These are phyloP conservation scores for Alloscopus bannaensis DNA, from an alignment of 2,888 invertebrate species.

Conservation along the genomic window DNA sequence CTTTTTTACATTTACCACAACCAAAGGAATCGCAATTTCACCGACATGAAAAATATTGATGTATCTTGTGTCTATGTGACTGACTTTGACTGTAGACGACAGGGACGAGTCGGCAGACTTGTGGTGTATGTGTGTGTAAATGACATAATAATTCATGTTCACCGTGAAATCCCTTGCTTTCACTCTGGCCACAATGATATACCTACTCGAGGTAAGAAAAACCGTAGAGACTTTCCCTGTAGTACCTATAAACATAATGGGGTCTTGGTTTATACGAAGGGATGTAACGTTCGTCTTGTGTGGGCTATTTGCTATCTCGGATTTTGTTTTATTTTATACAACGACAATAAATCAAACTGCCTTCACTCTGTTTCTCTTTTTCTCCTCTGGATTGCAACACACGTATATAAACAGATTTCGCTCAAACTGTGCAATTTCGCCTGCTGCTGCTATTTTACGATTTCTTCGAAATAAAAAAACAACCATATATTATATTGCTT, in stretches of 20 bases:
- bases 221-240: not conserved
- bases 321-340: conserved; percentile 2
- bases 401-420: not conserved
- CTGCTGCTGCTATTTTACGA: conserved; percentile 12
- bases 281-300: not conserved
- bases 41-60: not conserved
- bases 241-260: not conserved
- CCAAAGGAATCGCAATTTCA: too few relatives aligned
- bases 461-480: not conserved
- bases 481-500: not conserved
- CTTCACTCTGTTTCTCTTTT: not conserved
- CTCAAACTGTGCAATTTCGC: not conserved
- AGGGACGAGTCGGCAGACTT: not conserved
- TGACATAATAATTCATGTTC: conserved; percentile 27
- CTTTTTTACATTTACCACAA: too few relatives aligned
- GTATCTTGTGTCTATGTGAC: not conserved
- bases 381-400: not conserved
- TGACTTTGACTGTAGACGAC: not conserved
- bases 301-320: conserved; percentile 4
- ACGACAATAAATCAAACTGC: not conserved
- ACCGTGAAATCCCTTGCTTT: not conserved
- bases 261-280: not conserved
- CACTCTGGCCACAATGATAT: too few relatives aligned
- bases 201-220: not conserved
- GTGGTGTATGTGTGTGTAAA: conserved; percentile 20